phyloP scores from a whole-genome alignment of 2,888 invertebrate species.

The Entomobrya proxima region DNA sequence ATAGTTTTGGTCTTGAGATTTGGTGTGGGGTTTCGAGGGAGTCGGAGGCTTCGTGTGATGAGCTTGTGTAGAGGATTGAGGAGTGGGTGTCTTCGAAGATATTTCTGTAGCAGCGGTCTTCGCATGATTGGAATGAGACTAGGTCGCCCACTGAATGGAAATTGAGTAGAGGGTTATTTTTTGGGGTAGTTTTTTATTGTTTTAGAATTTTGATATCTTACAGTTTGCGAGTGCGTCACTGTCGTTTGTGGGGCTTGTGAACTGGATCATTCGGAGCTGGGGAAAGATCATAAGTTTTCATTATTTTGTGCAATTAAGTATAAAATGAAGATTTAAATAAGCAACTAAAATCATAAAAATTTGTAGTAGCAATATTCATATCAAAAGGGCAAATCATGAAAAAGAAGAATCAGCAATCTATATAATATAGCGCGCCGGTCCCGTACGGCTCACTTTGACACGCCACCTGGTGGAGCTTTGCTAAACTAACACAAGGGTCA shows the following conservation, averaged over 20 bases:
- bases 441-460: too few species aligned
- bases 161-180: too few species aligned
- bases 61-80: conserved; percentile 36
- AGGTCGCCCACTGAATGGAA: conserved; percentile 37
- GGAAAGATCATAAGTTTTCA: too few species aligned
- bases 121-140: conserved; percentile 53
- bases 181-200: too few species aligned
- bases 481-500: too few species aligned
- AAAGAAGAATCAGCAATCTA: too few species aligned
- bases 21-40: conserved; percentile 56
- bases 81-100: conserved; percentile 22
- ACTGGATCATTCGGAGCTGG: conserved; percentile 53
- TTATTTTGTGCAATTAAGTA: background rate
- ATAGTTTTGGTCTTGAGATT: background rate
- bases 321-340: too few species aligned
- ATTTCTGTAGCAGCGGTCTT: conserved; percentile 55
- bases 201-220: background rate
- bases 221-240: background rate
- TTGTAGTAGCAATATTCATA: too few species aligned
- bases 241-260: background rate
- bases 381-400: too few species aligned
- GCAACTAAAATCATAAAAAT: too few species aligned
- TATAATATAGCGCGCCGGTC: too few species aligned
- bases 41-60: conserved; percentile 65
- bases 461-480: too few species aligned